Evolutionary conservation across 1,140 invertebrate genomes (phyloP).

Genomic region (Trichonephila clavata): DNA sequence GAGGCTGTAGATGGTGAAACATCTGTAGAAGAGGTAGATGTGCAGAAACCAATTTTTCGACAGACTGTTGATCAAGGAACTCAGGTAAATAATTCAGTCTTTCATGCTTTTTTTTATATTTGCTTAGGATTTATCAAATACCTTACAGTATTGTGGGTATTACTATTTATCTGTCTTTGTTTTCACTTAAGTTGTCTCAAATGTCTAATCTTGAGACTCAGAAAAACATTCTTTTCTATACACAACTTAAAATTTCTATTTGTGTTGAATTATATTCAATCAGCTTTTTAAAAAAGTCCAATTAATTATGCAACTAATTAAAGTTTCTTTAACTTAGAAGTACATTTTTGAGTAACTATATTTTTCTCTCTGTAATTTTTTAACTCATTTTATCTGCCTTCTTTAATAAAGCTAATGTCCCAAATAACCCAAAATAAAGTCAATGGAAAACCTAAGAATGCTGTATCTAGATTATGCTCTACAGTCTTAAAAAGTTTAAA

Average conservation of each 20-base stretch:
- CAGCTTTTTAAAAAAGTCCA: no score
- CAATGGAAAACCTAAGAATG: no score
- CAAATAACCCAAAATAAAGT: no score
- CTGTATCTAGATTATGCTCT: no score
- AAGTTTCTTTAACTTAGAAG: no score
- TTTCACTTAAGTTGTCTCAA: neutral
- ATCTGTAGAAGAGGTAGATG: constrained; percentile 28
- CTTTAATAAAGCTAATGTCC: no score
- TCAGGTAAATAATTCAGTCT: neutral
- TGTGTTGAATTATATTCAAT: neutral
- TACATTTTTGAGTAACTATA: no score
- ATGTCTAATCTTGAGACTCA: neutral
- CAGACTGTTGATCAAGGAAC: constrained; percentile 51
- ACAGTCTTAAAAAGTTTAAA: no score
- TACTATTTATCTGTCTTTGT: no score
- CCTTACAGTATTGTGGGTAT: neutral
- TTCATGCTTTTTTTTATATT: neutral
- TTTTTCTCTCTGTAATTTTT: no score
- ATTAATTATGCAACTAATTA: no score
- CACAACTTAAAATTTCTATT: neutral
- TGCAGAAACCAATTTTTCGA: constrained; percentile 58
- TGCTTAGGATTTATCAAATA: neutral
- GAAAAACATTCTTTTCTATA: neutral
- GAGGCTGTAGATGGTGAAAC: constrained; percentile 48
- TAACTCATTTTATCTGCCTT: no score